Base-by-base conservation (phyloP, 2,888 invertebrate genomes). In the Brachyptera risi region DNA sequence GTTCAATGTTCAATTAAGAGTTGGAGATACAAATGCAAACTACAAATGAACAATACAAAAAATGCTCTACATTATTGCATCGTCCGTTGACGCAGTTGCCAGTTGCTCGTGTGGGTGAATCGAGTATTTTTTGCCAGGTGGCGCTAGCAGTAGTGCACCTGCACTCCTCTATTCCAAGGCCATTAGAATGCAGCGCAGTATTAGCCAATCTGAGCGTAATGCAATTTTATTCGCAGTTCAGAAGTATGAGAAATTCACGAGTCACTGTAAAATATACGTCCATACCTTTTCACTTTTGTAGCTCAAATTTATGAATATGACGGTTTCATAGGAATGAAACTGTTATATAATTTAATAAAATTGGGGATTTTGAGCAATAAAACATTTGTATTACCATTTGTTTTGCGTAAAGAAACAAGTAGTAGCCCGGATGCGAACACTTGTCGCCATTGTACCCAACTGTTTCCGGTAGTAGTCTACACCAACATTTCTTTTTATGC, bases 401-500 rank as follows among this genome's bases (percentile, higher is more conserved):
- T n/a, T n/a, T n/a, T n/a, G n/a, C n/a, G n/a, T n/a, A n/a, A n/a
- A n/a, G n/a, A n/a, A n/a, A n/a, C n/a, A n/a, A n/a, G n/a, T n/a
- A n/a, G n/a, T n/a, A n/a, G 5, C 5, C 31, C 31, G 31, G 31
- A 31, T 31, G 31, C 31, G 31, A 5, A 5, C 7, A 31, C 5
- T 5, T 31, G 23, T 47, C n/a, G 4, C 23, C 3, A 60, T n/a
- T 61, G 56, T 63, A 66, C 65, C 59, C 59, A 66, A 66, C 68
- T 68, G 70, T 69, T 70, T 71, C 70, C 70, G 69, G 69, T 70
- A 68, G 71, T 69, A 65, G 65, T 56, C 65, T 63, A 70, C 68
- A 65, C 65, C 67, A 70, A 71, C 70, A 69, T 71, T 70, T 70
- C 69, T 70, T 71, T 70, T 70, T 69, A 70, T 70, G 70, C 69